phyloP scores from a whole-genome alignment of 2,113 vertebrate genomes.

The Zeus faber region DNA sequence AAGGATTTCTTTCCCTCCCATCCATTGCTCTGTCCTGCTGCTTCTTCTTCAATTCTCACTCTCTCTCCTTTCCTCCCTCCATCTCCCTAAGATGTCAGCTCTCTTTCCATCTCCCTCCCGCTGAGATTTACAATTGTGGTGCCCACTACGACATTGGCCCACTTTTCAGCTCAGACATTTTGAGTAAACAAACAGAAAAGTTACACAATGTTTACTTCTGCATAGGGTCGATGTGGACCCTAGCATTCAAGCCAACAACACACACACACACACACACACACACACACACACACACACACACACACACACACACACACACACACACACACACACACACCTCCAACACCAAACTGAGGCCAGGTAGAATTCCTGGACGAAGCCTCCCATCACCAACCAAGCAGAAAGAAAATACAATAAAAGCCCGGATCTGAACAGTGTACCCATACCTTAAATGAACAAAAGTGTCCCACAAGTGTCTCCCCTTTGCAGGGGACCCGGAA shows the following conservation, averaged over 20 bases:
- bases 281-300: neutral
- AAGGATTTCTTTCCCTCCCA: too few species aligned
- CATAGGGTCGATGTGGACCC: constrained; percentile 12
- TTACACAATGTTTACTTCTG: constrained; percentile 26
- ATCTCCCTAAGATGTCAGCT: constrained; percentile 5
- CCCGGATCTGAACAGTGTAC: too few species aligned
- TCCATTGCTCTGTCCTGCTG: too few species aligned
- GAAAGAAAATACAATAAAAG: too few species aligned
- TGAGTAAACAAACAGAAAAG: constrained; percentile 29
- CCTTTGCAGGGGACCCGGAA: too few species aligned
- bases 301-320: neutral
- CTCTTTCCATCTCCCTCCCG: neutral
- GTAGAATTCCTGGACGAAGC: too few species aligned
- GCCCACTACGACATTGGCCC: constrained; percentile 12
- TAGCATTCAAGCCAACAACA: neutral
- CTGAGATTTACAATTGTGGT: constrained; percentile 5
- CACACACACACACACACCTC: neutral
- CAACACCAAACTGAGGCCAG: too few species aligned
- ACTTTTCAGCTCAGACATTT: constrained; percentile 6
- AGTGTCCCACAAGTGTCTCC: too few species aligned
- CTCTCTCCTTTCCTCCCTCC: too few species aligned
- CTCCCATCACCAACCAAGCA: too few species aligned
- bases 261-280: constrained; percentile 8
- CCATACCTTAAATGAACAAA: too few species aligned
- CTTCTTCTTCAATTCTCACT: too few species aligned